Conservation (phyloP, 2,113 vertebrate genomes). For the Chunga burmeisteri region DNA sequence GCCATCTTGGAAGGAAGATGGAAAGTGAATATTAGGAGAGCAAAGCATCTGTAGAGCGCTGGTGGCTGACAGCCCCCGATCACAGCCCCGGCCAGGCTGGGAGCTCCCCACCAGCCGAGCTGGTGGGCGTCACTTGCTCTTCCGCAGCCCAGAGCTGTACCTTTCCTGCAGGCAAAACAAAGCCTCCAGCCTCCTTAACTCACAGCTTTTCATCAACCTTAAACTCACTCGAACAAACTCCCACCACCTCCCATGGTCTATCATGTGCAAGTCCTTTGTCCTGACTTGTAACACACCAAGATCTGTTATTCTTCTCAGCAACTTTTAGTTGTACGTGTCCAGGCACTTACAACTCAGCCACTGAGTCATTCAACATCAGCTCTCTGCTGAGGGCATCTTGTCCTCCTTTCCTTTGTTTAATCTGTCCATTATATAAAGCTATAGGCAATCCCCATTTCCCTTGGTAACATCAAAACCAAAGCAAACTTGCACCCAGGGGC, state of each 20-base stretch:
- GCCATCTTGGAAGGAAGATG: neutral
- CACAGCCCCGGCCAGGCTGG: neutral
- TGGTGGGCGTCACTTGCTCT: accelerated
- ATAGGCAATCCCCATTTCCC: neutral
- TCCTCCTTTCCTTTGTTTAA: slow-evolving; percentile 2
- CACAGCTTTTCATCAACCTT: neutral
- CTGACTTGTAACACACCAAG: neutral
- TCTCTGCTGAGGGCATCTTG: slow-evolving; percentile 22
- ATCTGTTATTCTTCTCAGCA: neutral
- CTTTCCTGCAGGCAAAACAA: neutral
- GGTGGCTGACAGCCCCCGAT: neutral
- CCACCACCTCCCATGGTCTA: neutral
- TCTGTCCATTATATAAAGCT: neutral
- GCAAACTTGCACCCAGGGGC: neutral
- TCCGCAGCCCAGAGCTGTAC: neutral
- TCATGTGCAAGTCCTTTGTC: neutral
- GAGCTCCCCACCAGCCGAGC: neutral
- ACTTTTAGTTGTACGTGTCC: neutral
- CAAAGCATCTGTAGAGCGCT: neutral
- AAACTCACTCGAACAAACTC: neutral
- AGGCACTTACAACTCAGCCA: slow-evolving; percentile 7
- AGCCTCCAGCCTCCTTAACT: neutral
- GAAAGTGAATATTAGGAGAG: neutral
- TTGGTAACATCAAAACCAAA: neutral
- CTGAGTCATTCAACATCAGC: slow-evolving; percentile 13